Evolutionary conservation across 2,113 vertebrate species (phyloP), one percentile per base, ranked within the genome.

Genomic region (Ochotona curzoniae): DNA sequence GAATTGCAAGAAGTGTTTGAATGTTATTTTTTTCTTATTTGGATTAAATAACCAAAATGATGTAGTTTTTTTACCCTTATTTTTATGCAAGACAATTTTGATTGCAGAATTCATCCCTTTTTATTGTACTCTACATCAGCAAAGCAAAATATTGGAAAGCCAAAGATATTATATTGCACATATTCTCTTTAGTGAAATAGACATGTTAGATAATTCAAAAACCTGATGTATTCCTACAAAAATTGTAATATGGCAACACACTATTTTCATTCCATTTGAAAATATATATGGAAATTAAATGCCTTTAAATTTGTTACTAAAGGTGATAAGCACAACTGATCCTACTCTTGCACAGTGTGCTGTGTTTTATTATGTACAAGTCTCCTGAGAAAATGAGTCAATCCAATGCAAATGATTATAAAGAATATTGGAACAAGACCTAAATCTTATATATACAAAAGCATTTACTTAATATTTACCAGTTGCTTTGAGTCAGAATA

Each of bases 401-500:
- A 79, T 57, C 23, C 25, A 83, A 82, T 57, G 15, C 76, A 89
- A 84, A 74, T 87, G 18, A 93, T 60, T 88, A 71, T 63, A 49
- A 81, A 66, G 3, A n/a, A 9, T 66, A 8, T 47, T 95, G 64
- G 75, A 83, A 82, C 8, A 57, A 92, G 47, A 90, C n/a, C 35
- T 80, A 74, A 69, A 4, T 75, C 81, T 71, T 67, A 86, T n/a
- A 83, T 83, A 61, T 26, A 82, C 61, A 94, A 93, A 90, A 94
- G 35, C 28, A 89, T 21, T 67, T 35, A 25, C 20, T 90, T 90
- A 49, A 51, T 94, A 75, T 83, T 90, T 82, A 83, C 60, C 64
- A 96, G 63, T 82, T 75, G 35, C 78, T 51, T 1, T 73, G 78
- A 85, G 30, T 94, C 69, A 82, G 13, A 83, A 51, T 84, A 47